A percentile compares a stretch with the other conserved stretches of the same genome.
phyloP scores from a whole-genome alignment of 64 coral and sea anemone genomes.

The Catalaphyllia jardinei region DNA sequence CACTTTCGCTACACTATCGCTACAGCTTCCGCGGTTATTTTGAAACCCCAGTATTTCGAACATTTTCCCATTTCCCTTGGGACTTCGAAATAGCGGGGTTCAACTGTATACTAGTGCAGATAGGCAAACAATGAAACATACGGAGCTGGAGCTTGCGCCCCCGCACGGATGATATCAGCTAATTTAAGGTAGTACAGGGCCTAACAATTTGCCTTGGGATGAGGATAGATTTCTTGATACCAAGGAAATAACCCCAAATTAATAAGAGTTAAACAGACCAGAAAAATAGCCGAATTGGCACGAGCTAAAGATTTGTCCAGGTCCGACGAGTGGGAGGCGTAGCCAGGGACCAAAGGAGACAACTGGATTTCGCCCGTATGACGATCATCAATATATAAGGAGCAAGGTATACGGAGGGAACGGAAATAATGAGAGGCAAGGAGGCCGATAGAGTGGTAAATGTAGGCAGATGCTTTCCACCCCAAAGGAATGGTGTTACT shows the following conservation, averaged over 20 bases:
- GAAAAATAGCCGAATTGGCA: slow-evolving; percentile 31
- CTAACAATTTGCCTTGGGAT: not conserved
- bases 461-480: not conserved
- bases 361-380: not conserved
- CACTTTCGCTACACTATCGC: too few species aligned
- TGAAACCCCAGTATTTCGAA: too few species aligned
- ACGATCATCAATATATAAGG: slow-evolving; percentile 17
- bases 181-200: too few species aligned
- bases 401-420: not conserved
- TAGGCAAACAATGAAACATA: too few species aligned
- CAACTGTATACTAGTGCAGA: too few species aligned
- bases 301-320: not conserved
- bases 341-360: not conserved
- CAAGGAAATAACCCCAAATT: slow-evolving; percentile 22
- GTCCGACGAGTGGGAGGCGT: not conserved
- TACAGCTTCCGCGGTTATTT: too few species aligned
- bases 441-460: not conserved
- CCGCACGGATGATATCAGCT: too few species aligned
- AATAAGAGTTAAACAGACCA: slow-evolving; percentile 42
- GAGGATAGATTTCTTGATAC: not conserved
- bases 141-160: too few species aligned
- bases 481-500: not conserved
- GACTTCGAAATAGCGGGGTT: too few species aligned
- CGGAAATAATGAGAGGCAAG: not conserved
- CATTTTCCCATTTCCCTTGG: too few species aligned